Percentiles rank a stretch among this genome's conserved stretches.
Evolutionary conservation across 2,888 invertebrate genomes (phyloP).

Genomic region (Heliconius erato): DNA sequence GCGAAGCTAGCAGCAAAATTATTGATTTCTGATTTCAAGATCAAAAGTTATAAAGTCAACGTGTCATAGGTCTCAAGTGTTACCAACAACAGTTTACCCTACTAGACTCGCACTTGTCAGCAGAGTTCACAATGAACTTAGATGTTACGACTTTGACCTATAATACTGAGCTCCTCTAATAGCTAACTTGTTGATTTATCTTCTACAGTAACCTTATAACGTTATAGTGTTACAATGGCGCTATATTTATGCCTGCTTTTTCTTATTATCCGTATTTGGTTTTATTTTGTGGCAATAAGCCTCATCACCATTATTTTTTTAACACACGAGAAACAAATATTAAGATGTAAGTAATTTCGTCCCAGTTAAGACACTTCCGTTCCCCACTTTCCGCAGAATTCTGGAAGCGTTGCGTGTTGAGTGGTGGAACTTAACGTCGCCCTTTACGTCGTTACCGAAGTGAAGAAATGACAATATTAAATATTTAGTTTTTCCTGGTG

Average conservation of each 20-base stretch:
- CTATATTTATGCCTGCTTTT: slow-evolving; percentile 7
- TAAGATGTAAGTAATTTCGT: too few species aligned
- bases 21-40: neutral
- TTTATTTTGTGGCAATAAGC: neutral
- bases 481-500: too few species aligned
- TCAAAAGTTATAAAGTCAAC: slow-evolving; percentile 15
- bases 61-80: slow-evolving; percentile 25
- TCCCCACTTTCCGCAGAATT: neutral
- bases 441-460: neutral
- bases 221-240: slow-evolving; percentile 10
- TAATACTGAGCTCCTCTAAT: slow-evolving; percentile 27
- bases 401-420: neutral
- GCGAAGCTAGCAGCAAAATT: neutral
- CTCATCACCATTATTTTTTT: neutral
- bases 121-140: slow-evolving; percentile 20
- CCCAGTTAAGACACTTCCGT: neutral
- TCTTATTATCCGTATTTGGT: neutral
- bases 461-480: neutral
- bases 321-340: too few species aligned
- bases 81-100: neutral
- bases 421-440: too few species aligned
- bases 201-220: neutral
- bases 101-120: slow-evolving; percentile 20
- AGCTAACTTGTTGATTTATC: slow-evolving; percentile 31
- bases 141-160: slow-evolving; percentile 37